These are phyloP conservation scores for Charina bottae DNA, from an alignment of 2,113 vertebrate species.

Conservation along the genomic window DNA sequence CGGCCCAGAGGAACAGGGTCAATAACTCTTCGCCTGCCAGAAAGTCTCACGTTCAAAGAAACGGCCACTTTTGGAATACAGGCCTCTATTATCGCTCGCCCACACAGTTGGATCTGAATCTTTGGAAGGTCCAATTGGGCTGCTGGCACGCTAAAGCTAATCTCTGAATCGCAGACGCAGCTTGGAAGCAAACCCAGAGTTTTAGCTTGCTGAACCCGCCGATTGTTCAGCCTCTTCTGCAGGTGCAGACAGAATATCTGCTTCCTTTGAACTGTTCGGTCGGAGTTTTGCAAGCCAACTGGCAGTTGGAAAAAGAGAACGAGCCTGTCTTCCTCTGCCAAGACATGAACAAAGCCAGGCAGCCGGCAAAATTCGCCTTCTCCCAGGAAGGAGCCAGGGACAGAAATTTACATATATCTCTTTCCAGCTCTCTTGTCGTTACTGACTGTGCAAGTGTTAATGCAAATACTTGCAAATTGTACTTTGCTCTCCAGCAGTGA, in stretches of 20 bases:
- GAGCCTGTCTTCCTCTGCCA: constrained; percentile 27
- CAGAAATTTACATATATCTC: neutral
- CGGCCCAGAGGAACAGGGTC: constrained; percentile 27
- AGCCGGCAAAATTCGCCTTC: neutral
- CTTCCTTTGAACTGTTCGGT: constrained; percentile 4
- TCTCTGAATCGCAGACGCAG: neutral
- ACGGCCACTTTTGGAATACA: constrained; percentile 7
- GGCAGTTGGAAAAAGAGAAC: constrained; percentile 9
- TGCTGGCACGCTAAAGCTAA: constrained; percentile 15
- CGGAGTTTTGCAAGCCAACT: constrained; percentile 41
- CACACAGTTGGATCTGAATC: constrained; percentile 30
- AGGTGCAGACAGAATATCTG: neutral
- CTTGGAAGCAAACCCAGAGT: constrained; percentile 22
- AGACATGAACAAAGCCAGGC: constrained; percentile 12
- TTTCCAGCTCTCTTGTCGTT: neutral
- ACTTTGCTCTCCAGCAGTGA: neutral
- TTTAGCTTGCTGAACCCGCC: fast-evolving
- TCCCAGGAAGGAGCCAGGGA: neutral
- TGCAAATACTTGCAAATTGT: neutral
- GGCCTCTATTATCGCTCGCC: constrained; percentile 7
- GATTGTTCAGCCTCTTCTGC: neutral
- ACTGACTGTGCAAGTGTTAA: neutral
- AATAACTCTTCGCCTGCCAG: constrained; percentile 51
- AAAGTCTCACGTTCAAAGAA: constrained; percentile 37
- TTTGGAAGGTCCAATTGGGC: neutral